These are phyloP conservation scores for Aphodius granarius DNA, from an alignment of 2,888 invertebrate species.

Conservation along the genomic window DNA sequence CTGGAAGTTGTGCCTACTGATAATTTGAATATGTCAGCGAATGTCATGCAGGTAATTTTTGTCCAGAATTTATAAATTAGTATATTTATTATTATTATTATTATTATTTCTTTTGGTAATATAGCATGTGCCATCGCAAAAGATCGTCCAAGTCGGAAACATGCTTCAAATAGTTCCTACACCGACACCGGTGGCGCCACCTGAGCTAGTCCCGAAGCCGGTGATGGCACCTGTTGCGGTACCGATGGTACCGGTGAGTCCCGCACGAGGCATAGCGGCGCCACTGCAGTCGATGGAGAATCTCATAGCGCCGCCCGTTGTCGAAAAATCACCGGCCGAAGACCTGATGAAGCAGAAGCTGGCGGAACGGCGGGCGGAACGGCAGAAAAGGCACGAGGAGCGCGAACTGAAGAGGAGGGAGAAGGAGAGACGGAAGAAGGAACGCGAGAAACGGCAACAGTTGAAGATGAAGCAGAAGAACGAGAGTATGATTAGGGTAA, in stretches of 20 bases:
- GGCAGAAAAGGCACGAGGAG: constrained; percentile 47
- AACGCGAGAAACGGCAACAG: constrained; percentile 48
- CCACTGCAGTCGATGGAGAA: constrained; percentile 8
- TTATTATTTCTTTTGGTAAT: constrained; percentile 1
- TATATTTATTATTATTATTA: not conserved
- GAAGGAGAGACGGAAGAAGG: constrained; percentile 49
- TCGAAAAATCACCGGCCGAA: constrained; percentile 37
- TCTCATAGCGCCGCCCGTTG: not conserved
- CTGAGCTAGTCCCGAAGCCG: constrained; percentile 3
- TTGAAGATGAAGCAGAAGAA: constrained; percentile 49
- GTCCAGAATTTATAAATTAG: not conserved
- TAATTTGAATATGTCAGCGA: constrained; percentile 31
- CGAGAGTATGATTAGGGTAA: constrained; percentile 52
- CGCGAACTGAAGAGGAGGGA: constrained; percentile 49
- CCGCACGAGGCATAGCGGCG: not conserved
- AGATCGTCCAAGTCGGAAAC: constrained; percentile 60
- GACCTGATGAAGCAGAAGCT: constrained; percentile 43
- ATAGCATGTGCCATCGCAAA: constrained; percentile 31
- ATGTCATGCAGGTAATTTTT: constrained; percentile 6
- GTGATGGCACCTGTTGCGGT: not conserved
- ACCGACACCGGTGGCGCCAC: constrained; percentile 7
- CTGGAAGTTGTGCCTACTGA: constrained; percentile 63
- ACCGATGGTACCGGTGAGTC: not conserved
- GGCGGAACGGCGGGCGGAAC: constrained; percentile 48
- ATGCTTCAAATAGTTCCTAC: constrained; percentile 64